Evolutionary conservation across 1,140 invertebrate species (phyloP), one percentile per base, ranked within the genome.

Genomic region (Neelides sp.): DNA sequence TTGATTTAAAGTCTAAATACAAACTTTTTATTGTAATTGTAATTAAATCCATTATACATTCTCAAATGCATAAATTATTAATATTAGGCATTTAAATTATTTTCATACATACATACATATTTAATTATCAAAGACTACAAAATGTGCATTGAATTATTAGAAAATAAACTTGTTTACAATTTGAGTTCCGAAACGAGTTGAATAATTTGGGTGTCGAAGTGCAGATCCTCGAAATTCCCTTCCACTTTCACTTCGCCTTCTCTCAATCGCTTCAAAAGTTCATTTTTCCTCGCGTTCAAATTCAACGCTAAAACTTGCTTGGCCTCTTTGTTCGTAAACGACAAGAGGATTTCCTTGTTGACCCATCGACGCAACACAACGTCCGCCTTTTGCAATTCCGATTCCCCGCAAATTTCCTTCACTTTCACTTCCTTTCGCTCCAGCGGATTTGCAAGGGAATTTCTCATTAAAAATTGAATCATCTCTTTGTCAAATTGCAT

Each of bases 331-430:
- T 22, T 44, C 2, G 7, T 15, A 2, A 49, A 54, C 7, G 39
- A 32, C 10, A 52, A 15, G 2, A 32, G 51, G 0, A 52, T 51
- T 48, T 54, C 41, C 5, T 37, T 47, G 36, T 48, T 45, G 30
- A 61, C 48, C 58, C 54, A 57, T 48, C 55, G 54, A 10, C 58
- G 28, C 1, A 61, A 22, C 10, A 57, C 23, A 24, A 52, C 35
- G 36, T 61, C 58, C 3, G 58, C 58, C 40, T 61, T 54, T 42
- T 61, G 58, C 10, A 61, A 43, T 42, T 57, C 55, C 43, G 39
- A 57, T 32, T 57, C 49, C 10, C 48, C 39, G 42, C 58, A 61
- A 41, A 61, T 54, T 20, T 57, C 48, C n/a, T 23, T 45, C 28
- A 35, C 41, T 24, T 50, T 41, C 39, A 53, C 51, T 12, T 54